Conservation (phyloP, 2,113 vertebrate species). For the Anas platyrhynchos region DNA sequence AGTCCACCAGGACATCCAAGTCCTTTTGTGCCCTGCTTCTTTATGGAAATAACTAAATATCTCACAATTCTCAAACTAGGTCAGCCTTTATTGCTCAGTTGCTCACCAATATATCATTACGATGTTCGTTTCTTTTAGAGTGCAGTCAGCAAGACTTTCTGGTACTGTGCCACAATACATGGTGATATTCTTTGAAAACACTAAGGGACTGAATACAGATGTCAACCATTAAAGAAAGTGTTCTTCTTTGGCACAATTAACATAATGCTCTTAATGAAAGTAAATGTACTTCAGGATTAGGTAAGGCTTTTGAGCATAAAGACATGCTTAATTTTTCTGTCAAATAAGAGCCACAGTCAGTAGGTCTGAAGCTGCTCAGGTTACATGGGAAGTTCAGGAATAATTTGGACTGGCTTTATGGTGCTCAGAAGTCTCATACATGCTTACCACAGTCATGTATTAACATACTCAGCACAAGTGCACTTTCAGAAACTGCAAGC, state of each 20-base stretch:
- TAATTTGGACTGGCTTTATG: not conserved
- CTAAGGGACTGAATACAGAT: not conserved
- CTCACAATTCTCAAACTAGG: not conserved
- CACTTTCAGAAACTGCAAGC: not conserved
- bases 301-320: not conserved
- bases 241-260: not conserved
- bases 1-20: not conserved
- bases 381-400: not conserved
- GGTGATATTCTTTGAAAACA: not conserved
- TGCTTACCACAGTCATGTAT: not conserved
- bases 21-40: not conserved
- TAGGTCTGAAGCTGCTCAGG: not conserved
- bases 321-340: not conserved
- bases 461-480: not conserved
- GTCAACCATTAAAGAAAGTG: not conserved
- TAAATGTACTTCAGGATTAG: not conserved
- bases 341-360: not conserved
- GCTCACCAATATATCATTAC: not conserved
- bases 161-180: not conserved
- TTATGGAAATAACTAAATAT: not conserved
- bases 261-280: not conserved
- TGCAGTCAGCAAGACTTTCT: not conserved
- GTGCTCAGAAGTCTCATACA: not conserved
- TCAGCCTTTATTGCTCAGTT: not conserved
- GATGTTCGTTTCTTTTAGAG: not conserved